Conservation (phyloP, 2,113 vertebrate genomes). For the Athene noctua region DNA sequence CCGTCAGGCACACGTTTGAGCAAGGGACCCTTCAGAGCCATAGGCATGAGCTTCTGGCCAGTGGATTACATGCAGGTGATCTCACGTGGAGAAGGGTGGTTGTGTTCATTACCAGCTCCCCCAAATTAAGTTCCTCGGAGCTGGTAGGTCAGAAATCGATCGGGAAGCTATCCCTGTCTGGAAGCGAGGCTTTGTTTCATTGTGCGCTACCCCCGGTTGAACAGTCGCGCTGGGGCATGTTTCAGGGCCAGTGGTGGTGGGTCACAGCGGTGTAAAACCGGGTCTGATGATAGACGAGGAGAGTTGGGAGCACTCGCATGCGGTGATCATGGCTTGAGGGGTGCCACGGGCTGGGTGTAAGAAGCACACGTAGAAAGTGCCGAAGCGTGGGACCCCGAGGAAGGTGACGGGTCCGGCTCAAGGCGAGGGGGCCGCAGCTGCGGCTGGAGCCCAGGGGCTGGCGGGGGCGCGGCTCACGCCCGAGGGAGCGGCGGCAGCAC, state of each 20-base stretch:
- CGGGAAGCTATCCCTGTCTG: not conserved
- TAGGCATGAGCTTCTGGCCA: not conserved
- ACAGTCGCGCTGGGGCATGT: accelerated
- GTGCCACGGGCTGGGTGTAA: not conserved
- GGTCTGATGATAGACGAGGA: not conserved
- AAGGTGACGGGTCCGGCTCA: not conserved
- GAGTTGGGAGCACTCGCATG: not conserved
- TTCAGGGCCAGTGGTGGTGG: not conserved
- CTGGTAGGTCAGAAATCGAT: not conserved
- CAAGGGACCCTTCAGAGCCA: not conserved
- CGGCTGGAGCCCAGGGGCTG: not conserved
- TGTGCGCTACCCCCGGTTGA: accelerated
- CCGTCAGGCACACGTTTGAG: not conserved
- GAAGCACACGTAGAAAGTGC: not conserved
- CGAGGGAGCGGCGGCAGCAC: not conserved
- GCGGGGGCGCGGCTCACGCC: not conserved
- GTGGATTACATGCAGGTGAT: not conserved
- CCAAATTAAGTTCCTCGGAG: not conserved
- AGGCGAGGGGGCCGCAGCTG: not conserved
- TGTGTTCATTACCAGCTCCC: not conserved
- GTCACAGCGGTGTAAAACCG: not conserved
- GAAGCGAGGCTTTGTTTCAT: not conserved
- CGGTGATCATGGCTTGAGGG: not conserved
- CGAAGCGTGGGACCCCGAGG: not conserved
- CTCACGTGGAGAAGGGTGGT: not conserved